These are phyloP conservation scores for Genyomyrus donnyi DNA, from an alignment of 2,113 vertebrate species.

Conservation along the genomic window DNA sequence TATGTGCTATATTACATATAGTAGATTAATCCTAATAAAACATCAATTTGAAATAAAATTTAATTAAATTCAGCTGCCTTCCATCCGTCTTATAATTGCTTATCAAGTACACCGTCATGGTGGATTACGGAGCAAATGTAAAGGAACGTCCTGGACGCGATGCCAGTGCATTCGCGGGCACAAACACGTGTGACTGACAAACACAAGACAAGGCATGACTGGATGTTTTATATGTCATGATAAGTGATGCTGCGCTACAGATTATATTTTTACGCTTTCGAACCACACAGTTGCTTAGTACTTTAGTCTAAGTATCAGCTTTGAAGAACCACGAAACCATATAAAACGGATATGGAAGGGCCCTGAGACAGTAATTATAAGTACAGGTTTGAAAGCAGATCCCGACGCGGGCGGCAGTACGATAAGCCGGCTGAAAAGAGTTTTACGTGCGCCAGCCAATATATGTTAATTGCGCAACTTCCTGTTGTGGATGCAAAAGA, in stretches of 20 bases:
- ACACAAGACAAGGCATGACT: not conserved
- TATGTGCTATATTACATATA: not conserved
- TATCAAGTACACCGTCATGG: not conserved
- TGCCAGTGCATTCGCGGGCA: not conserved
- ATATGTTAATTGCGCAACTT: slow-evolving; percentile 38
- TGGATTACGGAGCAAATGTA: not conserved
- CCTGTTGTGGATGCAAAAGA: slow-evolving; percentile 41
- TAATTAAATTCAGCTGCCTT: not conserved
- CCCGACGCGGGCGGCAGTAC: not conserved
- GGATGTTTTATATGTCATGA: not conserved
- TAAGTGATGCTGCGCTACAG: not conserved
- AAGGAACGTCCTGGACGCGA: not conserved
- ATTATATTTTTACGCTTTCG: not conserved
- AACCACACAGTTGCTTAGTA: not conserved
- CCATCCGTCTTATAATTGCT: not conserved
- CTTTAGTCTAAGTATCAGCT: not conserved
- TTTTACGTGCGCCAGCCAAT: slow-evolving; percentile 31
- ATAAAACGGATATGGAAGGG: not conserved
- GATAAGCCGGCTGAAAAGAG: not conserved
- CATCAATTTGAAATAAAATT: not conserved
- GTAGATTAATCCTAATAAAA: not conserved
- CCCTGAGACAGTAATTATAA: not conserved
- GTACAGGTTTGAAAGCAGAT: not conserved
- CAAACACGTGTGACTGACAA: not conserved
- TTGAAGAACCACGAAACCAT: not conserved